Evolutionary conservation across 2,113 vertebrate genomes (phyloP).

Genomic region (Prinia subflava): DNA sequence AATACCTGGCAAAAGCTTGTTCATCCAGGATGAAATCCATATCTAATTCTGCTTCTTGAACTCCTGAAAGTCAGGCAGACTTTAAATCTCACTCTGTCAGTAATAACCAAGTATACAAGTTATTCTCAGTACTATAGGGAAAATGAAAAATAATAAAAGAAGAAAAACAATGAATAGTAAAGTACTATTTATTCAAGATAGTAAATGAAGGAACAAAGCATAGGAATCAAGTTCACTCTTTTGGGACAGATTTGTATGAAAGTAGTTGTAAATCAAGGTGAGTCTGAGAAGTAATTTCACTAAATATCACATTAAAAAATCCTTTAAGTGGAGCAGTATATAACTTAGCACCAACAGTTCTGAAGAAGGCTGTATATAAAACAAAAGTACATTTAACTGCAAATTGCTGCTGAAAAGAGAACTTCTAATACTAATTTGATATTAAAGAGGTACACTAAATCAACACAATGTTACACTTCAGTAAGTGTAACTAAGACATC

Average conservation of each 20-base stretch:
- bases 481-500: not conserved
- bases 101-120: not conserved
- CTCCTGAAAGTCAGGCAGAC: not conserved
- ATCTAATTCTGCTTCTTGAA: not conserved
- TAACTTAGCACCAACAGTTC: not conserved
- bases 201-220: not conserved
- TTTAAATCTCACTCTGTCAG: not conserved
- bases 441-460: not conserved
- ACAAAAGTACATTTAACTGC: not conserved
- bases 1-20: not conserved
- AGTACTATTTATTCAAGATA: not conserved
- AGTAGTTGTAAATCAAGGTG: not conserved
- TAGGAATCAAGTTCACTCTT: not conserved
- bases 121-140: not conserved
- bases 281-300: not conserved
- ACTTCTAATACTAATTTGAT: not conserved
- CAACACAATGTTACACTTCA: not conserved
- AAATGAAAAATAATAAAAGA: not conserved
- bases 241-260: not conserved
- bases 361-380: not conserved
- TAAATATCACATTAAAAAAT: not conserved
- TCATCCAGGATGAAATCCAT: not conserved
- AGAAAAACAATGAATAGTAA: not conserved
- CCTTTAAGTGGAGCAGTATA: not conserved
- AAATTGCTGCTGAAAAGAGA: not conserved